These are phyloP conservation scores for Melitaea athalia DNA, from an alignment of 2,888 invertebrate species.

Conservation along the genomic window DNA sequence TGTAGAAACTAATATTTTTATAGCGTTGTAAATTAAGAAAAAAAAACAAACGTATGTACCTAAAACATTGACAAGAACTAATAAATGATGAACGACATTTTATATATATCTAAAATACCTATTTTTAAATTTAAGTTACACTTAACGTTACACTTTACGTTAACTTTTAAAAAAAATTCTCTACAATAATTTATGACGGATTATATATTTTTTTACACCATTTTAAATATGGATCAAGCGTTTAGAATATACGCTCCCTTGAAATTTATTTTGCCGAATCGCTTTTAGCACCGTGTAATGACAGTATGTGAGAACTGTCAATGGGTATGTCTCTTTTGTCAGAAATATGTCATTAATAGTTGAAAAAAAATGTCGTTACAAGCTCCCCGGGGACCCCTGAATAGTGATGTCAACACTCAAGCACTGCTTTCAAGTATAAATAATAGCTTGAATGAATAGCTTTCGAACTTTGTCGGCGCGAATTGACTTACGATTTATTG, in stretches of 20 bases:
- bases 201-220: neutral
- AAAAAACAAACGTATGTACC: no score
- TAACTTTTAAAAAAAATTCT: no score
- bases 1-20: no score
- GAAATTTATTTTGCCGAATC: constrained; percentile 46
- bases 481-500: constrained; percentile 68
- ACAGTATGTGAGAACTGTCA: constrained; percentile 75
- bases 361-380: constrained; percentile 66
- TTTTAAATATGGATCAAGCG: constrained; percentile 8
- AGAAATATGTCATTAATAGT: constrained; percentile 75
- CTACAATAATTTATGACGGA: neutral
- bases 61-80: no score
- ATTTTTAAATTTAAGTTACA: no score
- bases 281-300: constrained; percentile 75
- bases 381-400: constrained; percentile 76
- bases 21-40: no score
- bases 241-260: constrained; percentile 32
- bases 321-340: constrained; percentile 77
- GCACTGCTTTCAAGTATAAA: constrained; percentile 73
- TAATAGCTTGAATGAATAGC: constrained; percentile 67
- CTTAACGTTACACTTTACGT: no score
- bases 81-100: no score
- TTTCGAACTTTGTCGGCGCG: constrained; percentile 73
- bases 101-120: no score
- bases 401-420: constrained; percentile 79